Evolutionary conservation across 2,888 invertebrate species (phyloP), one percentile per base, ranked within the genome.

Genomic region (Andrena bicolor): DNA sequence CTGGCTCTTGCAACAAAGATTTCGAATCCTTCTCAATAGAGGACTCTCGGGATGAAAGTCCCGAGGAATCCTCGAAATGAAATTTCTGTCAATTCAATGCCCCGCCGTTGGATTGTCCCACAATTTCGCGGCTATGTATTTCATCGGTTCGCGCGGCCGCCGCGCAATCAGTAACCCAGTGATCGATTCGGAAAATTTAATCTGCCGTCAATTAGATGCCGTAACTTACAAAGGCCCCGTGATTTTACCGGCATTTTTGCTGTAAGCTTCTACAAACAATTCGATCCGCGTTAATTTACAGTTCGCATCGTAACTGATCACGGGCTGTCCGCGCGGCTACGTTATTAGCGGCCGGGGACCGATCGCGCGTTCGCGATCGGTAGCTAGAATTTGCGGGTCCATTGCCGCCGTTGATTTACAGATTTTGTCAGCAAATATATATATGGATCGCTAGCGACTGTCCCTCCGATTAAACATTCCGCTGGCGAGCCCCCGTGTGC

Each of bases 381-480:
- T 16, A 70, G 58, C 51, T 80, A 60, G 70, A 79, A 79, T 79
- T 79, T 80, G 69, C 64, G 26, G 70, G 79, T 69, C 64, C 70
- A 80, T 80, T 79, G 64, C 49, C 13, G n/a, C 35, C 58, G 71
- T 58, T 80, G 79, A 80, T 80, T 80, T 80, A 80, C 70, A 70
- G 70, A 71, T 80, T 80, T 70, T 80, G 79, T 64, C 79, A 20
- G 71, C 48, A 80, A 70, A 80, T 80, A 79, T 79, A 79, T 79
- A 79, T 70, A 79, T 80, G 56, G 79, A 80, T 80, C 64, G n/a
- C 28, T 28, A 2, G 35, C 61, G 53, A 77, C 64, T 56, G 79
- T 64, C 70, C 32, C 75, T 28, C 71, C 75, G 30, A 51, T 76
- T 76, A 76, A 76, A 71, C 71, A 70, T 75, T 58, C 48, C 58